Evolutionary conservation across 2,113 vertebrate genomes (phyloP), one percentile per base, ranked within the genome.

Genomic region (Phodopus roborovskii): DNA sequence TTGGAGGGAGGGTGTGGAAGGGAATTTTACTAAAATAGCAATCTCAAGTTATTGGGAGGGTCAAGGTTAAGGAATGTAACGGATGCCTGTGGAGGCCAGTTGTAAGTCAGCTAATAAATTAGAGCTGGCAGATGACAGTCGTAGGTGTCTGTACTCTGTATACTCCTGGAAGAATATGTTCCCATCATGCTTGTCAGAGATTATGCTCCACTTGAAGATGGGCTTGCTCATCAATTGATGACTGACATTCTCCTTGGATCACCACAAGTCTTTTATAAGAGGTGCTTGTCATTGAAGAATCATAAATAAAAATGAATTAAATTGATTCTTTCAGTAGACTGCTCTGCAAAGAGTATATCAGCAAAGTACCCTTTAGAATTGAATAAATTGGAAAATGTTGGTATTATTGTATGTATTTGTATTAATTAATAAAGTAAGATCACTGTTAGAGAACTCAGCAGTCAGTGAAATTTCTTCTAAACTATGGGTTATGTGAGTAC

Each of bases 181-280:
- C 95, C 94, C 96, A 96, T 95, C 95, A 95, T 42, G 73, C 70
- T 94, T 98, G 97, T 98, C 98, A 98, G 96, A 98, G 94, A 98
- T 95, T 98, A 98, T 97, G 92, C 96, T 86, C 98, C 95, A 84
- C 94, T 98, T 26, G 66, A 97, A 98, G 97, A 95, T 96, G 96
- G 92, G 96, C 98, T 98, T 98, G 97, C 97, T 98, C 98, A 98
- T 98, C 97, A 98, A 96, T 56, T 95, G 94, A 28, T 98, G 98
- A 98, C 62, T 98, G 98, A 98, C 98, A 98, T 97, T 98, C 96
- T 98, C 98, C 98, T 98, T 98, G 97, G 84, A 85, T 96, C 92
- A 96, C 96, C 94, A 96, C 92, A 97, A 94, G 95, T 96, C 90
- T 97, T 97, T 97, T 97, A 82, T 39, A 9, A 22, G 64, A 94